phyloP scores from a whole-genome alignment of 2,888 invertebrate species.

The Sphaeridia pumilis region DNA sequence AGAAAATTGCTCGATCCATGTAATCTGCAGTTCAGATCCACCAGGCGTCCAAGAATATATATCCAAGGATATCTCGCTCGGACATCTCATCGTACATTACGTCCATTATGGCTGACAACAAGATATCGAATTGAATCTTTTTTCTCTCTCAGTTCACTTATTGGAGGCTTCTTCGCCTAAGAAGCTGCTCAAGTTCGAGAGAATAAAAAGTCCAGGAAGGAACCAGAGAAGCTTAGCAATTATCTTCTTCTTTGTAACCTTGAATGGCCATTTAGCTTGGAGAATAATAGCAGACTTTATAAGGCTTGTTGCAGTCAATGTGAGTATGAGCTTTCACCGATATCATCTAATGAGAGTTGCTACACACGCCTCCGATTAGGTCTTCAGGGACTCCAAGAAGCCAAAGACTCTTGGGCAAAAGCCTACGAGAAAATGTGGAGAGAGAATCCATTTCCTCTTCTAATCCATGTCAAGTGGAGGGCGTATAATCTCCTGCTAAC shows the following conservation, averaged over 20 bases:
- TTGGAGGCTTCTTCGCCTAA: background rate
- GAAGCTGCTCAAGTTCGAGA: no score
- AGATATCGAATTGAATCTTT: constrained; percentile 23
- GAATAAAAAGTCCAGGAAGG: no score
- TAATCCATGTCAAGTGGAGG: constrained; percentile 1
- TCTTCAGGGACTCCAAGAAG: background rate
- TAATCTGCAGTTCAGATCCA: no score
- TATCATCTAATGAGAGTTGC: constrained; percentile 2
- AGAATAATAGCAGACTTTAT: background rate
- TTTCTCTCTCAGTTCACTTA: background rate
- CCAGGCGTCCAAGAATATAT: background rate
- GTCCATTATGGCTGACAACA: constrained; percentile 21
- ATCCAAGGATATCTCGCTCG: background rate
- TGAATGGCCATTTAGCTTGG: background rate
- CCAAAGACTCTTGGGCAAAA: background rate
- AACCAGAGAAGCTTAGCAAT: no score
- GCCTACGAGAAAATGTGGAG: background rate
- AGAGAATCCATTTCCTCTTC: constrained; percentile 1
- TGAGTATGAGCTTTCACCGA: background rate
- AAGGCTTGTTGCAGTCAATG: background rate
- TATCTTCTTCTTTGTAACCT: background rate
- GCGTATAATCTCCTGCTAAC: no score
- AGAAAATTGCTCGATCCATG: no score
- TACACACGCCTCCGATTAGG: background rate
- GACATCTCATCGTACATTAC: constrained; percentile 18